Percentiles rank a stretch among this genome's conserved stretches.
These are phyloP conservation scores for Lichenostomus cassidix DNA, from an alignment of 2,113 vertebrate species.

Conservation along the genomic window DNA sequence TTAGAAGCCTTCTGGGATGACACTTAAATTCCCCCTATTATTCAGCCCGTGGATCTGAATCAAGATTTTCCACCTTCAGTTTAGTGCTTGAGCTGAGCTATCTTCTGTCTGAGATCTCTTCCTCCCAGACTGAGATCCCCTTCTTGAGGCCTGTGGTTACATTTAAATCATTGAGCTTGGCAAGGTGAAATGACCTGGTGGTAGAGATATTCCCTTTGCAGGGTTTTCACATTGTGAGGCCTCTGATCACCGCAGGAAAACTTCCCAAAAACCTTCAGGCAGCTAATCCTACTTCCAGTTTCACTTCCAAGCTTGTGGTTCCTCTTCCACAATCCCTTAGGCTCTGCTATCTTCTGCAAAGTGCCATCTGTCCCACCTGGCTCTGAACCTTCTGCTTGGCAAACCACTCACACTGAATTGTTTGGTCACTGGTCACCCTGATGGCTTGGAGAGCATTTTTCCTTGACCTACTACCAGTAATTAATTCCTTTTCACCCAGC, in stretches of 20 bases:
- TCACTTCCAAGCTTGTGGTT: not conserved
- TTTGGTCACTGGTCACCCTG: not conserved
- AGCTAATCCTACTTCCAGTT: not conserved
- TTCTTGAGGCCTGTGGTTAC: not conserved
- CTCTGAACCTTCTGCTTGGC: not conserved
- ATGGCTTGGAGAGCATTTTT: fast-evolving
- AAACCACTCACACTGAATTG: not conserved
- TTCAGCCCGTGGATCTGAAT: not conserved
- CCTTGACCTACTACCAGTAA: not conserved
- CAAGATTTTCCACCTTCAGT: not conserved
- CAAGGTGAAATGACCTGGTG: not conserved
- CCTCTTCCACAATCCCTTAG: not conserved
- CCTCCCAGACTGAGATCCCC: not conserved
- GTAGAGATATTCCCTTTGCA: not conserved
- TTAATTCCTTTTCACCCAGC: not conserved
- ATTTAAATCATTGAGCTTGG: not conserved
- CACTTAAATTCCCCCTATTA: not conserved
- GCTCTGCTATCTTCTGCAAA: not conserved
- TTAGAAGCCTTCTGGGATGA: not conserved
- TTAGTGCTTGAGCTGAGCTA: not conserved
- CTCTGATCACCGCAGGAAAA: not conserved
- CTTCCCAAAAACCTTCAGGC: not conserved
- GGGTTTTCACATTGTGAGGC: not conserved
- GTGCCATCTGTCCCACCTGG: fast-evolving
- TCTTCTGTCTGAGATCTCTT: not conserved